These are phyloP conservation scores for Drosophila ananassae DNA, from an alignment of 1,140 invertebrate genomes.

Conservation along the genomic window DNA sequence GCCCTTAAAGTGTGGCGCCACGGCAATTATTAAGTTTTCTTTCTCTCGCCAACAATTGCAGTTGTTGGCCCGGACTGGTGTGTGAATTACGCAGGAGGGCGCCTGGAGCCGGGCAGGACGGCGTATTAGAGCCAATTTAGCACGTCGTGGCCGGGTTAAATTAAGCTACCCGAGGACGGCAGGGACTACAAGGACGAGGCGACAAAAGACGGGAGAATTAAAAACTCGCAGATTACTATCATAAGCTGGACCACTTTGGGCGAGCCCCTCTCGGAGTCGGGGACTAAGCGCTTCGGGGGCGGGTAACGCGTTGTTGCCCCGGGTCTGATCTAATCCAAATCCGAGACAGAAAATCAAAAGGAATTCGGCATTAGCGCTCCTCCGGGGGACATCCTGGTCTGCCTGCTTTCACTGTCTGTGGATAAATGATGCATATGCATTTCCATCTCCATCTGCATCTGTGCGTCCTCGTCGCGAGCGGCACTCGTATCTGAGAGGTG, in stretches of 20 bases:
- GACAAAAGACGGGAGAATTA: conserved; percentile 3
- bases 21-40: conserved; percentile 59
- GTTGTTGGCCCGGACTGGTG: conserved; percentile 28
- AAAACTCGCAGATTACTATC: not conserved
- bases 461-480: too few species aligned
- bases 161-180: not conserved
- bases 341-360: conserved; percentile 24
- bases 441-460: conserved; percentile 43
- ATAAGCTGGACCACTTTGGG: not conserved
- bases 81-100: conserved; percentile 59
- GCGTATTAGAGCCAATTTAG: conserved; percentile 78
- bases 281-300: too few species aligned
- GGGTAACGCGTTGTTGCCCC: too few species aligned
- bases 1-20: conserved; percentile 50
- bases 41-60: conserved; percentile 54
- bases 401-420: conserved; percentile 16
- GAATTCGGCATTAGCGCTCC: conserved; percentile 27
- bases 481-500: conserved; percentile 48
- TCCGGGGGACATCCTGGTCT: conserved; percentile 1
- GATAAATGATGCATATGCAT: conserved; percentile 74
- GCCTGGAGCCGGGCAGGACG: conserved; percentile 70
- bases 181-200: not conserved
- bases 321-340: not conserved
- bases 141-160: not conserved
- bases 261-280: too few species aligned